Conservation (phyloP, 92 coral and sea anemone species). For the Meandrina meandrites region DNA sequence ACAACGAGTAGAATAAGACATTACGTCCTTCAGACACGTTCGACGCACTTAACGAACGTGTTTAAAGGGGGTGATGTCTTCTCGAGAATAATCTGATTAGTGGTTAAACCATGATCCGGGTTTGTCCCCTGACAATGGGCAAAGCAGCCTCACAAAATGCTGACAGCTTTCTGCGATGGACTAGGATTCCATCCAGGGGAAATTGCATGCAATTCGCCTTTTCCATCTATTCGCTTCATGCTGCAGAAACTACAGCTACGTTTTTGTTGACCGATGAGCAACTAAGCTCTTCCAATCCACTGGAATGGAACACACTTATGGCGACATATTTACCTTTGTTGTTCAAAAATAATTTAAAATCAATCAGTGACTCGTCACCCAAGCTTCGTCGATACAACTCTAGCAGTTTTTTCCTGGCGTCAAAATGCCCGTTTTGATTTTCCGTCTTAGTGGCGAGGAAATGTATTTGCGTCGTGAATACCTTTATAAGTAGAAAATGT, state of each 20-base stretch:
- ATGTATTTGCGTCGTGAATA: not conserved
- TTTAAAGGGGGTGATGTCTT: too few relatives aligned
- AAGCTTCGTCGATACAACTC: not conserved
- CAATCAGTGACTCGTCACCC: not conserved
- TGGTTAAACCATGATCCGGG: not conserved
- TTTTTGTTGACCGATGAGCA: not conserved
- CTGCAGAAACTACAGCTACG: not conserved
- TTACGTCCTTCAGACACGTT: too few relatives aligned
- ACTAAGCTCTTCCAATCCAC: not conserved
- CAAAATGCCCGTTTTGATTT: not conserved
- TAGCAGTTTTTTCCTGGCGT: not conserved
- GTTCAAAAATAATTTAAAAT: not conserved
- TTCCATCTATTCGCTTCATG: too few relatives aligned
- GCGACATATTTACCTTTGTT: not conserved
- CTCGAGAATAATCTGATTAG: not conserved
- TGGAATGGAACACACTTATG: not conserved
- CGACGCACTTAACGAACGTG: too few relatives aligned
- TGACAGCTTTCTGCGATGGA: not conserved
- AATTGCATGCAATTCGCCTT: not conserved
- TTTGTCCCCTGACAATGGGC: not conserved
- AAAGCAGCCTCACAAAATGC: not conserved
- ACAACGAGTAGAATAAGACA: too few relatives aligned
- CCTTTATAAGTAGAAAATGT: not conserved
- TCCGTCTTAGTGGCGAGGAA: not conserved
- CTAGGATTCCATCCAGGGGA: not conserved